Conservation (phyloP, 2,113 vertebrate species). For the Dinomys branickii region DNA sequence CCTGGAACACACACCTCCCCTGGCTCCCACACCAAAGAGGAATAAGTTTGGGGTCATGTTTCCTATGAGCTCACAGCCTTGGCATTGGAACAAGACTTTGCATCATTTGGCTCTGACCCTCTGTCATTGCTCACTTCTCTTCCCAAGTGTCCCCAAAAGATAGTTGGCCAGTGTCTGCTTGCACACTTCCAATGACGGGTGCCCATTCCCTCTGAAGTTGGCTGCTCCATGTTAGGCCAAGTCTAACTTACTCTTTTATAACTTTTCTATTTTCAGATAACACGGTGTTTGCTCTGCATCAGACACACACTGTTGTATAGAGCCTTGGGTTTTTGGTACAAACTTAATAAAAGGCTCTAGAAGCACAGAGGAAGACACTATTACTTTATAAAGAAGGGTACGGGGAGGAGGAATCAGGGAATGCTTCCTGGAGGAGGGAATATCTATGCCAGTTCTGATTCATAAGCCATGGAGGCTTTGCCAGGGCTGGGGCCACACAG, state of each 20-base stretch:
- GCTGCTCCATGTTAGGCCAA: background rate
- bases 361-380: background rate
- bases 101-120: background rate
- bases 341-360: background rate
- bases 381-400: background rate
- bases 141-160: background rate
- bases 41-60: background rate
- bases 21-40: background rate
- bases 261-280: background rate
- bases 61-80: background rate
- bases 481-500: background rate
- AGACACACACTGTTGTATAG: background rate
- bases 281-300: background rate
- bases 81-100: background rate
- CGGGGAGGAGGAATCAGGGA: background rate
- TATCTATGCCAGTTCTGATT: background rate
- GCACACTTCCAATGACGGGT: background rate
- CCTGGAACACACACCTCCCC: background rate
- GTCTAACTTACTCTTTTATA: background rate
- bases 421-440: slow-evolving; percentile 21
- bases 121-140: background rate
- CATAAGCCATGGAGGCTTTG: background rate
- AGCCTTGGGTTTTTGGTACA: background rate
- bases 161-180: background rate
- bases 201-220: background rate